Evolutionary conservation across 1,140 invertebrate species (phyloP).

Genomic region (Zeugodacus cucurbitae): DNA sequence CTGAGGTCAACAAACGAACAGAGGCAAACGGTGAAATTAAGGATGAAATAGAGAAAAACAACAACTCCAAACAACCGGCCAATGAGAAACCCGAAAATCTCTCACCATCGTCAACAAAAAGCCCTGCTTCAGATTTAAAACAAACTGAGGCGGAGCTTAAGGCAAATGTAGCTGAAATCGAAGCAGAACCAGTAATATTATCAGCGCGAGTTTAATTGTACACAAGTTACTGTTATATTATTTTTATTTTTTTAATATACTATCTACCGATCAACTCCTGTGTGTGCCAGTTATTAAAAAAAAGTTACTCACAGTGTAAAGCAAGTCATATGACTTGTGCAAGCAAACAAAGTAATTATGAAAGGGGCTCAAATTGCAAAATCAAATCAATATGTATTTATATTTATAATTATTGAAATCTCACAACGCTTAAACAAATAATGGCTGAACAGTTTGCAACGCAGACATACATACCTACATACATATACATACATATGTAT

Average conservation of each 20-base stretch:
- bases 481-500: background rate
- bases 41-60: background rate
- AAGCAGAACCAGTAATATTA: constrained; percentile 61
- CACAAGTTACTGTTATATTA: background rate
- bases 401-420: background rate
- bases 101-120: background rate
- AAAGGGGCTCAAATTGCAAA: background rate
- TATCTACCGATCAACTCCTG: background rate
- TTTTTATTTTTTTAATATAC: background rate
- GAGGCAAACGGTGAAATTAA: background rate
- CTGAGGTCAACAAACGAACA: background rate
- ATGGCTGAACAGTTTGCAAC: background rate
- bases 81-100: background rate
- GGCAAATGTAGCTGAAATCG: constrained; percentile 63
- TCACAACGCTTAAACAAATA: background rate
- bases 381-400: background rate
- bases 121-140: background rate
- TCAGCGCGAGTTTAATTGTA: constrained; percentile 53
- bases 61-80: background rate
- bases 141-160: constrained; percentile 61
- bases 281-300: background rate
- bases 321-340: background rate
- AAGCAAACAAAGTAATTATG: background rate
- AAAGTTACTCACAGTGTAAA: background rate
- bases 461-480: background rate